Base-by-base conservation (phyloP, 2,888 invertebrate species). In the Nemotelus pantherinus region DNA sequence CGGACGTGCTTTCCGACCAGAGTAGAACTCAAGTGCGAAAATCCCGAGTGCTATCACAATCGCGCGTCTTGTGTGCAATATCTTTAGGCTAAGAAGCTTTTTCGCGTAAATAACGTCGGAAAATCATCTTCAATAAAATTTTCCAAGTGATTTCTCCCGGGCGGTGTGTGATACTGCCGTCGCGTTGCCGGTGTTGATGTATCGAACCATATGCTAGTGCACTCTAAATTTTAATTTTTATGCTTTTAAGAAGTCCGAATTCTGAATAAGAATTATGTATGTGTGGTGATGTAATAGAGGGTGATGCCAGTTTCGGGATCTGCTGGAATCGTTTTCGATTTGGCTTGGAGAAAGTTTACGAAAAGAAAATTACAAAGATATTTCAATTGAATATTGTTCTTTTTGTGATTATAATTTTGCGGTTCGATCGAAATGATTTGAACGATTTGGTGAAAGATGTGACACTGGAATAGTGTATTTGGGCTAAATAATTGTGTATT, bases 241-340 rank as follows among this genome's bases (percentile, higher is more conserved):
- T 57, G 25, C 25, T 57, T 57, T n/a, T 57, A 57, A 57, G 25
- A 57, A 57, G 10, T 57, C 57, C 25, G 25, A 25, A 25, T 25
- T 25, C 25, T 25, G 25, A 57, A 57, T 57, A 57, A 57, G 25
- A n/a, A 25, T 25, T 25, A n/a, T 57, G 4, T n/a, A 57, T 57
- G 57, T 25, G 70, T 70, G 50, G n/a, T 70, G 70, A 70, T 47
- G 53, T 48, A 70, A 70, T 41, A 39, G 53, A 70, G 55, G 70
- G 70, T 41, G 53, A 70, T 70, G 6, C 53, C 53, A 70, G 48
- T 70, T 70, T n/a, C 41, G 48, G 70, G 70, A 70, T 25, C 55
- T 5, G 39, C 43, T 70, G n/a, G 57, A 57, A n/a, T 57, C 25
- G 57, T 57, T 57, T 57, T 57, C 53, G 9, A 43, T 64, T 64